phyloP scores from a whole-genome alignment of 2,113 vertebrate genomes.

The Cygnus buccinator region DNA sequence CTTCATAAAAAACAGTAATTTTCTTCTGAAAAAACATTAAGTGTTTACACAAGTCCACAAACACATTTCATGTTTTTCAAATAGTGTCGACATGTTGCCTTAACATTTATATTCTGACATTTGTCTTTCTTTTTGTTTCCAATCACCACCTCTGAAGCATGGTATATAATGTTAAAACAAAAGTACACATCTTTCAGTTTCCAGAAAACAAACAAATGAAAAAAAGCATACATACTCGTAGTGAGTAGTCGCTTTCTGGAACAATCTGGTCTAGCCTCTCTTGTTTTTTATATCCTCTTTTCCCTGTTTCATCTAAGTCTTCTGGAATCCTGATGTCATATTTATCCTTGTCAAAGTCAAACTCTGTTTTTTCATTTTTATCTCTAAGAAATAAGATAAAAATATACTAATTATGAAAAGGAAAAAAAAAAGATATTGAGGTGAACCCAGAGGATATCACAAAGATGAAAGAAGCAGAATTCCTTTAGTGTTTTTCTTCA shows the following conservation, averaged over 20 bases:
- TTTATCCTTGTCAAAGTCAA: slow-evolving; percentile 89
- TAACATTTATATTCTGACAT: background rate
- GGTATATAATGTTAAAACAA: background rate
- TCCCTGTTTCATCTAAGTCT: slow-evolving; percentile 80
- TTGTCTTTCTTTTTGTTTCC: background rate
- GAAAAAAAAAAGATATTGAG: background rate
- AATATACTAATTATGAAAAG: background rate
- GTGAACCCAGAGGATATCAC: background rate
- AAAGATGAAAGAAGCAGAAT: background rate
- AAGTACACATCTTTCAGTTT: background rate
- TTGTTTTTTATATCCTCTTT: slow-evolving; percentile 78
- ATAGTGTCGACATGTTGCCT: background rate
- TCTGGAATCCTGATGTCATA: slow-evolving; percentile 92
- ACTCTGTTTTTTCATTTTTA: slow-evolving; percentile 81
- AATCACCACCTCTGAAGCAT: background rate
- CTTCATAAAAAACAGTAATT: background rate
- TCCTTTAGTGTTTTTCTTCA: background rate
- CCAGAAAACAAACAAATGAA: background rate
- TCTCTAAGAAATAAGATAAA: slow-evolving; percentile 75
- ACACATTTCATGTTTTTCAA: background rate
- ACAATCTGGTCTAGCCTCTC: slow-evolving; percentile 78
- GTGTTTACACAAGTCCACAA: background rate
- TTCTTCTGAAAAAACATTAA: background rate
- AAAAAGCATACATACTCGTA: slow-evolving; percentile 73
- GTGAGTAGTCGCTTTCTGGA: slow-evolving; percentile 86